Percentiles rank a stretch among this genome's conserved stretches.
Conservation (phyloP, 2,888 invertebrate genomes). For the Rhimphoctona megacephalus region DNA sequence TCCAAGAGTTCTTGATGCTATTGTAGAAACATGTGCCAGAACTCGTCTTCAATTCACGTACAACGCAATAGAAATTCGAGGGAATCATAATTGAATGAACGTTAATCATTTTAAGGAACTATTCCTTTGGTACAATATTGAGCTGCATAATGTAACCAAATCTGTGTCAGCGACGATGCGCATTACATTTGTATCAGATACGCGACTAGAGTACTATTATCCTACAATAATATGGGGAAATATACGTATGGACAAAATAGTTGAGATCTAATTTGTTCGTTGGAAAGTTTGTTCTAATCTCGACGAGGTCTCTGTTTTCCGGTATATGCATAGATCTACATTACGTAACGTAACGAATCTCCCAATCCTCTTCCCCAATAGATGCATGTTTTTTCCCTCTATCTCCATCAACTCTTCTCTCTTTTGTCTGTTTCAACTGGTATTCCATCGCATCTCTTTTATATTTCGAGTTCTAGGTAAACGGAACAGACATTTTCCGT, state of each 20-base stretch:
- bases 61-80: constrained; percentile 14
- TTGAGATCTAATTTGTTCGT: background rate
- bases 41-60: constrained; percentile 46
- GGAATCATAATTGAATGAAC: constrained; percentile 38
- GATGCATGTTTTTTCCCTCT: background rate
- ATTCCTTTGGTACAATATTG: constrained; percentile 8
- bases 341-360: background rate
- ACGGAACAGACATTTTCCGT: constrained; percentile 65
- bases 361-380: background rate
- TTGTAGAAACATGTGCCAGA: constrained; percentile 29
- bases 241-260: background rate
- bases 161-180: background rate
- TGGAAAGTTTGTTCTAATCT: background rate
- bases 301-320: background rate
- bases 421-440: background rate
- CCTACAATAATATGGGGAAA: background rate
- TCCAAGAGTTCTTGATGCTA: constrained; percentile 47
- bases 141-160: background rate
- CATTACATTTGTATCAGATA: constrained; percentile 4
- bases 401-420: background rate
- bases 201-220: constrained; percentile 7
- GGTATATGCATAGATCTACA: too few species aligned
- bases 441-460: constrained; percentile 30
- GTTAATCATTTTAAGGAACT: constrained; percentile 14
- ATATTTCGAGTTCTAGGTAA: constrained; percentile 42